These are phyloP conservation scores for Montipora efflorescens DNA, from an alignment of 64 coral and sea anemone species.

Conservation along the genomic window DNA sequence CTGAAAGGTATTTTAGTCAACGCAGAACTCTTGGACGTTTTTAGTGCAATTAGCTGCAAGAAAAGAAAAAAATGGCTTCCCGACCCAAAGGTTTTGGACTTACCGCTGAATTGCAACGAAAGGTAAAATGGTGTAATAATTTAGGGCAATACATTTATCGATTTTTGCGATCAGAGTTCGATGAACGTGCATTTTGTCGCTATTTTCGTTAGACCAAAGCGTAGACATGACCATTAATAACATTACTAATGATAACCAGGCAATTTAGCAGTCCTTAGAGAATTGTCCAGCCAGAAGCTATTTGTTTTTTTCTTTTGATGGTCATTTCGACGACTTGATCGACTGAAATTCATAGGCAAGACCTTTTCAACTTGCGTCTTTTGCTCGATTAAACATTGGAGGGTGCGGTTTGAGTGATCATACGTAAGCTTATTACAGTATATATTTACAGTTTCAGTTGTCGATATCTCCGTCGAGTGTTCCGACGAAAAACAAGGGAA, in stretches of 20 bases:
- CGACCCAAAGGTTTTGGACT: slow-evolving; percentile 86
- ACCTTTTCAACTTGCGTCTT: background rate
- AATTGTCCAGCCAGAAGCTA: no score
- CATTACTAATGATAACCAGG: no score
- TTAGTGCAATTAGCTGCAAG: background rate
- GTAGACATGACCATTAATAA: no score
- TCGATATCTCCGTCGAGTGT: background rate
- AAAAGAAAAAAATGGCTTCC: slow-evolving; percentile 57
- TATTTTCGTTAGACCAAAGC: no score
- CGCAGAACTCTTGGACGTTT: background rate
- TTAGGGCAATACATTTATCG: no score
- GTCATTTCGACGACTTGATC: background rate
- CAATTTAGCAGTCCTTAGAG: background rate
- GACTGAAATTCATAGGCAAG: background rate
- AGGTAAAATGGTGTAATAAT: slow-evolving; percentile 42
- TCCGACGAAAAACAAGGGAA: background rate
- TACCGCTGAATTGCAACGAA: slow-evolving; percentile 71
- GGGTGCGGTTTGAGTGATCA: background rate
- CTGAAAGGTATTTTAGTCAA: background rate
- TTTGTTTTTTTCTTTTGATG: background rate
- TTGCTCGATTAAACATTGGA: background rate
- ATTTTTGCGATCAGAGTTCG: no score
- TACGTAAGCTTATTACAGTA: background rate
- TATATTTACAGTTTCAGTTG: background rate
- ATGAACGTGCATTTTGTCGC: no score